These are phyloP conservation scores for Heteromyza rotundicornis DNA, from an alignment of 2,888 invertebrate genomes.

Conservation along the genomic window DNA sequence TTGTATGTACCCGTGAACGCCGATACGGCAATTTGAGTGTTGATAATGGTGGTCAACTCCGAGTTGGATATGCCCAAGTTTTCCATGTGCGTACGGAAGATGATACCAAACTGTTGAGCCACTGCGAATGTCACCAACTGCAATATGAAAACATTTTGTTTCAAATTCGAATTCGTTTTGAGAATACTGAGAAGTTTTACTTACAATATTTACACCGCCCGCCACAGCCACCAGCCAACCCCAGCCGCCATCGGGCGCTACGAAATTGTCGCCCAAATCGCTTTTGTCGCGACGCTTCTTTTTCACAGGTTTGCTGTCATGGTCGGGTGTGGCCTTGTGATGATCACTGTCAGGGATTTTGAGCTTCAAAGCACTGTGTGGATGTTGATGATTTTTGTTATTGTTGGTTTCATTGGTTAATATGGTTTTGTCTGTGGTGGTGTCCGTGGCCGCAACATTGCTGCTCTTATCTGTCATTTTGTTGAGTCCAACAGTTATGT, in stretches of 20 bases:
- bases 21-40: slow-evolving; percentile 74
- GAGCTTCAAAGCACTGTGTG: slow-evolving; percentile 23
- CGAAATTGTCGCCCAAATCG: slow-evolving; percentile 66
- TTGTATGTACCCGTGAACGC: slow-evolving; percentile 70
- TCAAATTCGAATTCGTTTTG: background rate
- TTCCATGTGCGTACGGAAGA: slow-evolving; percentile 71
- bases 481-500: background rate
- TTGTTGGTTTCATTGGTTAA: background rate
- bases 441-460: background rate
- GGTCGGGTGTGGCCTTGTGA: slow-evolving; percentile 6
- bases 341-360: slow-evolving; percentile 27
- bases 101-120: slow-evolving; percentile 75
- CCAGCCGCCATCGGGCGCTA: slow-evolving; percentile 80
- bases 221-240: slow-evolving; percentile 75
- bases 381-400: background rate
- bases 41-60: slow-evolving; percentile 74
- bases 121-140: slow-evolving; percentile 73
- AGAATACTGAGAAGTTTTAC: slow-evolving; percentile 47
- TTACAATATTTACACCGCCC: slow-evolving; percentile 75
- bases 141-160: background rate
- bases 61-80: slow-evolving; percentile 69
- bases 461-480: background rate
- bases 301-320: slow-evolving; percentile 29
- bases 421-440: too few relatives aligned
- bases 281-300: slow-evolving; percentile 59